A percentile compares a stretch with the other conserved stretches of the same genome.
Conservation (phyloP, 2,888 invertebrate genomes). For the Chorisops tibialis region DNA sequence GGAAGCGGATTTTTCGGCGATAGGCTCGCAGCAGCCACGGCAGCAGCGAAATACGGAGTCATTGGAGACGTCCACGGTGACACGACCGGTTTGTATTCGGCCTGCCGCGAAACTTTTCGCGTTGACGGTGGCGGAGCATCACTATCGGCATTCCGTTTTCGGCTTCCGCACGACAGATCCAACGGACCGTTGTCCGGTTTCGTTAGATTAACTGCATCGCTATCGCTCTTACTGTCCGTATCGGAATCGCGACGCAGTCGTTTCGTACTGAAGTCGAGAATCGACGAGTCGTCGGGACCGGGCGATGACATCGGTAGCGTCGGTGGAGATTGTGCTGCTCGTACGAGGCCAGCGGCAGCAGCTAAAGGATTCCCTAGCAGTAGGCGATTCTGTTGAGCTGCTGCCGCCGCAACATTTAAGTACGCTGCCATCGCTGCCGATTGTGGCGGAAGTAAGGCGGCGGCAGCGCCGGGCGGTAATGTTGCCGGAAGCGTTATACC, state of each 20-base stretch:
- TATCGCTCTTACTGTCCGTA: constrained; percentile 59
- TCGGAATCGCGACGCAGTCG: constrained; percentile 56
- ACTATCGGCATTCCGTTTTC: constrained; percentile 68
- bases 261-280: constrained; percentile 77
- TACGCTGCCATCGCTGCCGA: constrained; percentile 81
- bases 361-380: constrained; percentile 73
- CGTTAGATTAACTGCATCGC: constrained; percentile 69
- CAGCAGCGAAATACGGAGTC: constrained; percentile 77
- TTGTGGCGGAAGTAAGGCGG: constrained; percentile 69
- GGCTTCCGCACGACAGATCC: constrained; percentile 74
- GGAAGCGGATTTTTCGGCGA: constrained; percentile 69
- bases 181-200: constrained; percentile 66
- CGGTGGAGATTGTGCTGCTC: constrained; percentile 48
- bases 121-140: constrained; percentile 62
- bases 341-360: constrained; percentile 63
- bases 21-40: constrained; percentile 70
- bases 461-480: constrained; percentile 63
- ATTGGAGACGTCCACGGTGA: constrained; percentile 78
- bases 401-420: constrained; percentile 68
- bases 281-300: constrained; percentile 58
- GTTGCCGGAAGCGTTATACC: constrained; percentile 66
- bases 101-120: constrained; percentile 63
- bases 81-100: constrained; percentile 65
- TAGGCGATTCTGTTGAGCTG: constrained; percentile 70
- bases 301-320: constrained; percentile 58